These are phyloP conservation scores for Carlito syrichta DNA, from an alignment of 2,113 vertebrate genomes.

Conservation along the genomic window DNA sequence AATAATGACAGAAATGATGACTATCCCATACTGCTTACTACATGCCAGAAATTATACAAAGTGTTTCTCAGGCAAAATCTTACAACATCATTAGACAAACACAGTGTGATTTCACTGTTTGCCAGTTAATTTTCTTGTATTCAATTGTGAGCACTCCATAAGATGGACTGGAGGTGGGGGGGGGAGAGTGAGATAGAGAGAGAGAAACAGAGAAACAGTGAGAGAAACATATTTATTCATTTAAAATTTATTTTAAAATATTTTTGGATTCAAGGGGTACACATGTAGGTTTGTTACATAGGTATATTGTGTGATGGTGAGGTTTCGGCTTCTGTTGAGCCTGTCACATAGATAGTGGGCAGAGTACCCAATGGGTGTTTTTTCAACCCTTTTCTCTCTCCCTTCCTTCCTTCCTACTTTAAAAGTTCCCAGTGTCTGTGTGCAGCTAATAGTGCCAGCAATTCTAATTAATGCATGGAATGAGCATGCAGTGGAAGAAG, in stretches of 20 bases:
- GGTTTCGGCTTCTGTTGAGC: too few species aligned
- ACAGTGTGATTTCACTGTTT: accelerated
- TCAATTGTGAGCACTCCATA: not conserved
- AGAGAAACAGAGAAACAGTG: not conserved
- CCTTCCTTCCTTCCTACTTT: too few species aligned
- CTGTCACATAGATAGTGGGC: too few species aligned
- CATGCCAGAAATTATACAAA: not conserved
- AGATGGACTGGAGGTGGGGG: not conserved
- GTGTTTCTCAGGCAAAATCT: not conserved
- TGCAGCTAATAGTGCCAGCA: not conserved
- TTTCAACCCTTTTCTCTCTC: too few species aligned
- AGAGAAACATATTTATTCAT: too few species aligned
- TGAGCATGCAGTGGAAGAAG: not conserved
- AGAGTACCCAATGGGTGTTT: too few species aligned
- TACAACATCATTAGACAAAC: not conserved
- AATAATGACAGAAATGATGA: not conserved
- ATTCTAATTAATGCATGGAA: not conserved
- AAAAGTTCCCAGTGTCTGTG: too few species aligned
- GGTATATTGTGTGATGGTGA: too few species aligned
- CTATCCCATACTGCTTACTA: not conserved
- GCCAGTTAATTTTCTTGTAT: not conserved
- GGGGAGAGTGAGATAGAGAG: not conserved
- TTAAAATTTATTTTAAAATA: too few species aligned
- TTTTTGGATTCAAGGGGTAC: too few species aligned
- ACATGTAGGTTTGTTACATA: too few species aligned